Evolutionary conservation across 2,888 invertebrate species (phyloP).

Genomic region (Leptinotarsa tumamoca): DNA sequence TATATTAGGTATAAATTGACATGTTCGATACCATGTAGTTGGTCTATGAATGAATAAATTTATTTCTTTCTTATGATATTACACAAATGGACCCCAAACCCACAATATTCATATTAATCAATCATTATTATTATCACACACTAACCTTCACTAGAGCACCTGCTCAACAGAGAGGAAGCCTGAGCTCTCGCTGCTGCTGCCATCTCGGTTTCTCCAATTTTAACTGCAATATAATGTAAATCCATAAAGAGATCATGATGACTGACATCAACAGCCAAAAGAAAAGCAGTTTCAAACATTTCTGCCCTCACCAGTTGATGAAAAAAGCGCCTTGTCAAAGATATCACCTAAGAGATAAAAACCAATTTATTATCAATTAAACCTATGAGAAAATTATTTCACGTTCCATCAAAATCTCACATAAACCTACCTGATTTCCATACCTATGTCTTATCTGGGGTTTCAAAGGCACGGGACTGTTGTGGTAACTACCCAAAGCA

Average conservation of each 20-base stretch:
- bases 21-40: too few species aligned
- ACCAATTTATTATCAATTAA: not conserved
- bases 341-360: slow-evolving; percentile 72
- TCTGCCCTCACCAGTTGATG: slow-evolving; percentile 84
- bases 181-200: slow-evolving; percentile 78
- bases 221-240: slow-evolving; percentile 79
- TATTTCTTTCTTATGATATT: too few species aligned
- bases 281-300: slow-evolving; percentile 84
- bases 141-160: slow-evolving; percentile 64
- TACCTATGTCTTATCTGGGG: slow-evolving; percentile 79
- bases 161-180: slow-evolving; percentile 68
- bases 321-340: slow-evolving; percentile 88
- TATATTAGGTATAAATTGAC: too few species aligned
- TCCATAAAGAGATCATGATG: slow-evolving; percentile 91
- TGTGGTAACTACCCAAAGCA: slow-evolving; percentile 85
- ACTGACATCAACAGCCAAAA: slow-evolving; percentile 85
- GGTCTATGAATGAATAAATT: too few species aligned
- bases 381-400: too few species aligned
- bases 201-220: slow-evolving; percentile 73
- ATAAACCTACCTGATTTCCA: slow-evolving; percentile 69
- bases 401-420: too few species aligned
- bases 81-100: too few species aligned
- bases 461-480: slow-evolving; percentile 76
- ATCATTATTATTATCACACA: not conserved
- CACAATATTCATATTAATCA: not conserved